A percentile compares a stretch with the other conserved stretches of the same genome.
Evolutionary conservation across 2,888 invertebrate species (phyloP).

Genomic region (Xanthia icteritia): DNA sequence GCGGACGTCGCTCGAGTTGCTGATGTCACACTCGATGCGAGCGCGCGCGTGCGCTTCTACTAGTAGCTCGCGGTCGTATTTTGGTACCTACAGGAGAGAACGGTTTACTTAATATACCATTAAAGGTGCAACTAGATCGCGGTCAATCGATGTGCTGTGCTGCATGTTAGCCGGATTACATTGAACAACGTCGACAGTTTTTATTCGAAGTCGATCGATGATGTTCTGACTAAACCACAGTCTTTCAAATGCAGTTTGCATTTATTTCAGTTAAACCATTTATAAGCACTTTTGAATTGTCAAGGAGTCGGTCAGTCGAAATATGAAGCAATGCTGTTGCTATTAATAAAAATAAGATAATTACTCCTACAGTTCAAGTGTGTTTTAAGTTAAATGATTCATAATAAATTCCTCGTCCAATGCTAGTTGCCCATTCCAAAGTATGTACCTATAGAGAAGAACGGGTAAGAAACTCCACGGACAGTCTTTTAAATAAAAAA

Average conservation of each 20-base stretch:
- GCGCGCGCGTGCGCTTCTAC: conserved; percentile 83
- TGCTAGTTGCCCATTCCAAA: too few species aligned
- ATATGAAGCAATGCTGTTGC: conserved; percentile 92
- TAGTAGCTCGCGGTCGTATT: conserved; percentile 78
- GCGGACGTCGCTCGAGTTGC: conserved; percentile 79
- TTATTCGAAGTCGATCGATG: background rate
- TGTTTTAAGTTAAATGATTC: background rate
- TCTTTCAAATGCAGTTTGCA: too few species aligned
- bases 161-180: background rate
- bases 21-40: conserved; percentile 77
- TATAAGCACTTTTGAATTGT: too few species aligned
- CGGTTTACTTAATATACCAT: background rate
- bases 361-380: background rate
- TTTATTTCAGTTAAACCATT: too few species aligned
- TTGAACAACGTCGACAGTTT: background rate
- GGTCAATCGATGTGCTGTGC: background rate
- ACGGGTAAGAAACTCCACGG: too few species aligned
- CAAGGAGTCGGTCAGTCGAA: too few species aligned
- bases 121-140: background rate
- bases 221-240: background rate
- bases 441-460: too few species aligned
- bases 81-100: conserved; percentile 66
- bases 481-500: too few species aligned
- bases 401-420: conserved; percentile 91
- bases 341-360: conserved; percentile 74